Percentiles rank a stretch among this genome's conserved stretches.
Evolutionary conservation across 2,797 vertebrate genomes (phyloP).

Genomic region (Macropodus opercularis): DNA sequence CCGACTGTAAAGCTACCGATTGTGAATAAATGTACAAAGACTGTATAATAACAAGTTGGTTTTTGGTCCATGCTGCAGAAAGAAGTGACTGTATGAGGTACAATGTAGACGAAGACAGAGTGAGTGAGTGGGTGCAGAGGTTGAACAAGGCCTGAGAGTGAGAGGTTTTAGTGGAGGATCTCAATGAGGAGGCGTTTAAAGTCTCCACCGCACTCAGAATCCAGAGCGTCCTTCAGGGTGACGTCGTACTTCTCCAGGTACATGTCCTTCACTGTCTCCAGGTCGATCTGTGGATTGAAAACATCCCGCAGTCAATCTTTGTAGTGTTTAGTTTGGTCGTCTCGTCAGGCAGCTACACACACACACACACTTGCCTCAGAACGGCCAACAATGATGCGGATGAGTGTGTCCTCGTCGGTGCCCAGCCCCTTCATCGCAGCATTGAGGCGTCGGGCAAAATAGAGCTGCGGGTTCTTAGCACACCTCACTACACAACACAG

Average conservation of each 20-base stretch:
- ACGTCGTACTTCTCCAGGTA: slow-evolving; percentile 93
- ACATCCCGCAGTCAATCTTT: slow-evolving; percentile 7
- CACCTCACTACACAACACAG: slow-evolving; percentile 76
- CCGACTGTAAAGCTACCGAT: slow-evolving; percentile 4
- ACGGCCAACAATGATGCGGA: slow-evolving; percentile 80
- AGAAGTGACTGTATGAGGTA: slow-evolving; percentile 23
- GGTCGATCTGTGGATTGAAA: slow-evolving; percentile 82
- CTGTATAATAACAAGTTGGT: slow-evolving; percentile 8
- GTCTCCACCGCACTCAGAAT: slow-evolving; percentile 91
- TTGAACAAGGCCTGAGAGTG: slow-evolving; percentile 22
- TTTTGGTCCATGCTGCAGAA: slow-evolving; percentile 66
- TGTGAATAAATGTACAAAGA: background rate
- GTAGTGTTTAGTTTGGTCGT: too few species aligned
- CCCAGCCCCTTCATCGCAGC: slow-evolving; percentile 82
- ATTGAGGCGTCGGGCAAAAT: slow-evolving; percentile 83
- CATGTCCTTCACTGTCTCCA: slow-evolving; percentile 92
- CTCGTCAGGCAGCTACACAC: too few species aligned
- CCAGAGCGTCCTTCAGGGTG: slow-evolving; percentile 88
- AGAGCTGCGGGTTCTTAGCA: slow-evolving; percentile 85
- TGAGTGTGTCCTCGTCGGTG: slow-evolving; percentile 83
- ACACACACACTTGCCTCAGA: slow-evolving; percentile 84
- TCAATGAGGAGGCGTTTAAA: slow-evolving; percentile 90
- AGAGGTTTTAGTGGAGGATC: slow-evolving; percentile 85
- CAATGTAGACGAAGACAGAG: too few species aligned
- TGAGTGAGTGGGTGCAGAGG: slow-evolving; percentile 8